Evolutionary conservation across 2,888 invertebrate genomes (phyloP).

Genomic region (Acanthosepion esculentum): DNA sequence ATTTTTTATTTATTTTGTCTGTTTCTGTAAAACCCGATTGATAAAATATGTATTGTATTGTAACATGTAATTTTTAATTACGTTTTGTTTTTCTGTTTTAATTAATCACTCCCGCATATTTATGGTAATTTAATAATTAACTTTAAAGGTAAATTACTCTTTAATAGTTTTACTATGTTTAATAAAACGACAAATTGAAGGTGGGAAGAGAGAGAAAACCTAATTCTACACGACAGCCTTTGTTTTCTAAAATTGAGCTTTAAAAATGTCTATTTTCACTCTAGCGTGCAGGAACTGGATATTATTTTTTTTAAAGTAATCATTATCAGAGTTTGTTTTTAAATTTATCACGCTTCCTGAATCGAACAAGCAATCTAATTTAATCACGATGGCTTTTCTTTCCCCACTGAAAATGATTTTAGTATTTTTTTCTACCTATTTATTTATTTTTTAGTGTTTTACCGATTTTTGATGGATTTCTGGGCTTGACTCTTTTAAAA

Average conservation of each 20-base stretch:
- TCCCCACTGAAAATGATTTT: not conserved
- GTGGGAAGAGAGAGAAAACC: not conserved
- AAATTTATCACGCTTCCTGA: not conserved
- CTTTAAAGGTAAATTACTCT: not conserved
- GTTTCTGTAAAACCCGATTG: not conserved
- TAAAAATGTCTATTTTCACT: no score
- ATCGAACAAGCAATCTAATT: not conserved
- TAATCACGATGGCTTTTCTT: not conserved
- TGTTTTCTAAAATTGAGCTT: not conserved
- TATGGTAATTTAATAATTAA: not conserved
- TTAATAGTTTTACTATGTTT: not conserved
- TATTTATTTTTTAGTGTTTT: not conserved
- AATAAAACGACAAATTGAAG: not conserved
- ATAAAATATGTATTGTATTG: not conserved
- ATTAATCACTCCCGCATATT: not conserved
- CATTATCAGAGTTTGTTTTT: no score
- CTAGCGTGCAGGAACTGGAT: not conserved
- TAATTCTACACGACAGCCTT: not conserved
- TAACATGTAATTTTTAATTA: not conserved
- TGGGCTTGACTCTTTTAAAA: not conserved
- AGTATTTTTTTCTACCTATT: not conserved
- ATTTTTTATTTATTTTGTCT: not conserved
- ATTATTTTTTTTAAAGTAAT: not conserved
- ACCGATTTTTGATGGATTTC: not conserved
- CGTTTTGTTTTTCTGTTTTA: not conserved